These are phyloP conservation scores for Sciaenops ocellatus DNA, from an alignment of 2,797 vertebrate species.

Conservation along the genomic window DNA sequence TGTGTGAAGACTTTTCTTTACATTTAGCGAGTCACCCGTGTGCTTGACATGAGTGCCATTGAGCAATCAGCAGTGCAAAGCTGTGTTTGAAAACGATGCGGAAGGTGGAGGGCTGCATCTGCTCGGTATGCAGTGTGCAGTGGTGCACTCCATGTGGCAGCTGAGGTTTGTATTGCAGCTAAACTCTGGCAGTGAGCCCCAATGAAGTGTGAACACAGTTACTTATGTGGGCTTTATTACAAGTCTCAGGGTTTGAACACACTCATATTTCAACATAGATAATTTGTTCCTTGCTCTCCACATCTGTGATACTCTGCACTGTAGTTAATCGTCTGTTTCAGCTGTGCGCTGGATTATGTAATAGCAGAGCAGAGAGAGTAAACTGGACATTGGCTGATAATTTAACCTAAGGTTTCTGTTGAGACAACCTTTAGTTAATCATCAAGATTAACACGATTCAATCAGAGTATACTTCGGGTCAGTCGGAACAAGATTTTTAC, in stretches of 20 bases:
- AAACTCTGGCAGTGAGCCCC: conserved; percentile 42
- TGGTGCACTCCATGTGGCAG: conserved; percentile 59
- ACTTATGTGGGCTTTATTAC: conserved; percentile 23
- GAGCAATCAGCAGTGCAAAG: conserved; percentile 42
- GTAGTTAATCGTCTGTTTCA: background rate
- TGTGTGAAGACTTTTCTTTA: background rate
- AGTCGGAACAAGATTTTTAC: background rate
- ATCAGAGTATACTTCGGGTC: background rate
- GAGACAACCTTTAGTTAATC: background rate
- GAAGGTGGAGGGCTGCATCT: conserved; percentile 51
- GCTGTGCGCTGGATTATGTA: background rate
- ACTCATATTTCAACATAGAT: conserved; percentile 13
- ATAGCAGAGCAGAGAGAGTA: background rate
- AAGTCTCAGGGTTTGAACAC: conserved; percentile 12
- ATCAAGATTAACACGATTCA: background rate
- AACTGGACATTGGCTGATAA: background rate
- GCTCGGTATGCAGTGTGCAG: conserved; percentile 57
- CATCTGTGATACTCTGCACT: background rate
- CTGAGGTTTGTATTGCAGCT: conserved; percentile 45
- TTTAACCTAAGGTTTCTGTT: background rate
- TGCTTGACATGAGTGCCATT: conserved; percentile 21
- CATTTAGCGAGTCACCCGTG: background rate
- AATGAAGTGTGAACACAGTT: conserved; percentile 30
- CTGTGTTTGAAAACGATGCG: conserved; percentile 45
- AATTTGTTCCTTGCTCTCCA: background rate